Evolutionary conservation across 2,888 invertebrate genomes (phyloP), one percentile per base, ranked within the genome.

Genomic region (Brenthis hecate): DNA sequence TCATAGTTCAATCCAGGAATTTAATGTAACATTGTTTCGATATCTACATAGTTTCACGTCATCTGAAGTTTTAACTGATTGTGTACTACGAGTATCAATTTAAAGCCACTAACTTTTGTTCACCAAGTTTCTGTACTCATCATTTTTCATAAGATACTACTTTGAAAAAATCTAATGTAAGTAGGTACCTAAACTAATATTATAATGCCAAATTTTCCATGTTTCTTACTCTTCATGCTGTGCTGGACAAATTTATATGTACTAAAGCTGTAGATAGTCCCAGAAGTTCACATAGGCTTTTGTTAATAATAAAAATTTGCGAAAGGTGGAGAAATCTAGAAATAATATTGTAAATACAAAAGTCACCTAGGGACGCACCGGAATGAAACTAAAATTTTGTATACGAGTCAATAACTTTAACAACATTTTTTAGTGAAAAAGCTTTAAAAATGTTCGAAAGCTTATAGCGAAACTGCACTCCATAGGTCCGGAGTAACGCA

Each of bases 11-110:
- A 43, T 23, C 36, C 50, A 61, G 57, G 72, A 74, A 70, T 71
- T 71, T 72, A 72, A 70, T 72, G 70, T 71, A 74, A 72, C 72
- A 73, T 74, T 75, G 75, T 75, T 72, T 67, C 55, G 56, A 67
- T 70, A 69, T 73, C 71, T 72, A 71, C 73, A 75, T 75, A 73
- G 75, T 74, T 75, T 66, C n/a, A 36, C 55, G 56, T 58, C 55
- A 63, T 65, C 70, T 70, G 28, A 50, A 70, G 70, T 70, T 72
- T 72, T 56, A 72, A 60, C 63, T 55, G 70, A 72, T 72, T 70
- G 68, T 65, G 43, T 70, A 68, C 58, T 70, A 19, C 19, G 19
- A 19, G 19, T 19, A 72, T 72, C 70, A 66, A 72, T 70, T 72
- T 70, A 65, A 62, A 53, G 55, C 36, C 63, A 66, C 60, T 70